Base-by-base conservation (phyloP, 1,140 invertebrate species). In the Nephotettix cincticeps region DNA sequence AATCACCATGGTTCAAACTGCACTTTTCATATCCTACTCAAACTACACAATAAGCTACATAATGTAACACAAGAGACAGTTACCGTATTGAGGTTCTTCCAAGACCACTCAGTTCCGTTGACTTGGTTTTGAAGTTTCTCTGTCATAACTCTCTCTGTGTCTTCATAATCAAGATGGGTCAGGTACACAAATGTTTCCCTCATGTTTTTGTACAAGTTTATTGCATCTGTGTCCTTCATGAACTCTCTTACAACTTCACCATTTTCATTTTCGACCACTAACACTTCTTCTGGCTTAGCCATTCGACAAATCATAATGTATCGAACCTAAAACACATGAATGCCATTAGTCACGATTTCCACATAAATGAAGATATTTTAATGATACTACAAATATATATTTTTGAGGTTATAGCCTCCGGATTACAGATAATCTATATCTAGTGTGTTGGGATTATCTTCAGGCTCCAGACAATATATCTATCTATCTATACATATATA, bases 191-290 rank as follows among this genome's bases (percentile, higher is more conserved):
- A 86, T 47, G 97, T 99, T 84, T 99, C 98, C 74, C 97, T 87
- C 98, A 99, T 99, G 79, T 97, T 99, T 83, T 99, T 99, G 82
- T 99, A 99, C 76, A 99, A 86, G 84, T 98, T 98, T 75, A 99
- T 99, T 11, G 97, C 95, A 85, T 99, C 98, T 47, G 98, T 99
- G 81, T 99, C 98, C 83, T 99, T 99, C 95, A 99, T 99, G 79
- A 99, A 98, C 82, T 99, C 98, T 61, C 98, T 84, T 1, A 99
- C 97, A 66, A 99, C 97, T 85, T 99, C 98, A 28, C 98, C 98
- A 83, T 99, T 98, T 81, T 99, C 98, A 86, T 99, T 99, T 83
- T 99, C 98, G n/a, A 99, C 98, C 67, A 99, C 96, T n/a, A 99
- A 85, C 4, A 99, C 98, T 85, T 99, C 98, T 83, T 99, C 98